Evolutionary conservation across 2,113 vertebrate genomes (phyloP).

Genomic region (Microcebus lehilahytsara): DNA sequence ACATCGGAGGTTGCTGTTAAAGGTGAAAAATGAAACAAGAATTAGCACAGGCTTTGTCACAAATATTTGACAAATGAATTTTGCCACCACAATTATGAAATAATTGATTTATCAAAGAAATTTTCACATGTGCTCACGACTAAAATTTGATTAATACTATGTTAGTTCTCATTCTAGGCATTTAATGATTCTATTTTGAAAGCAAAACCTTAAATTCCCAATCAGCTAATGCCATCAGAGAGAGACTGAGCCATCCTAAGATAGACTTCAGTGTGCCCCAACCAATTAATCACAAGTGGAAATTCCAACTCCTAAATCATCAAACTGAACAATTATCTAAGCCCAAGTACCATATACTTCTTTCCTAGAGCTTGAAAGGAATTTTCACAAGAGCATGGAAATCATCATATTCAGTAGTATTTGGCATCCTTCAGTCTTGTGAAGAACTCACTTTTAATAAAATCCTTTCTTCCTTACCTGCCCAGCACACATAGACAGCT

Average conservation of each 20-base stretch:
- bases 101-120: background rate
- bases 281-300: background rate
- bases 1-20: background rate
- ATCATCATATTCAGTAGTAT: background rate
- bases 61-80: slow-evolving; percentile 8
- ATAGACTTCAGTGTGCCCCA: background rate
- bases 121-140: background rate
- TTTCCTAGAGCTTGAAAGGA: background rate
- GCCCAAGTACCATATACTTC: background rate
- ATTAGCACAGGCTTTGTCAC: background rate
- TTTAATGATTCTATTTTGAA: background rate
- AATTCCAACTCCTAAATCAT: background rate
- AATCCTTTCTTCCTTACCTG: background rate
- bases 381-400: background rate
- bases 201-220: background rate
- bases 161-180: background rate
- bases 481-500: background rate
- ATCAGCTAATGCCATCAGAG: background rate
- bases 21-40: background rate
- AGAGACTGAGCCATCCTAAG: background rate
- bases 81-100: background rate
- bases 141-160: background rate
- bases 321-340: background rate
- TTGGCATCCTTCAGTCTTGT: background rate
- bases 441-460: background rate